A percentile compares a stretch with the other conserved stretches of the same genome.
Conservation (phyloP, 2,888 invertebrate species). For the Philonicus albiceps region DNA sequence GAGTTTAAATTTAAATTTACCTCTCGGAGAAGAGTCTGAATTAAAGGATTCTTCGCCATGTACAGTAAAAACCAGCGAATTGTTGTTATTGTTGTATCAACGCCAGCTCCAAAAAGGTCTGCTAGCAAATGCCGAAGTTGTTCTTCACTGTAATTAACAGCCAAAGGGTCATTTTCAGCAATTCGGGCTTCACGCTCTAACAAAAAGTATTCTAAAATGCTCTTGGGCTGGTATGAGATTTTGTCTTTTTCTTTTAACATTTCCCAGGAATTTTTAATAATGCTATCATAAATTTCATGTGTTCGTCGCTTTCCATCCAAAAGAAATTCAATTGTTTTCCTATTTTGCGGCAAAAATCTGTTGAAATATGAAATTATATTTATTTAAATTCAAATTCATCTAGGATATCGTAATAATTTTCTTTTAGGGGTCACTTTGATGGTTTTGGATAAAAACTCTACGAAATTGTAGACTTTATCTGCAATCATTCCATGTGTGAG, state of each 20-base stretch:
- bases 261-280: constrained; percentile 65
- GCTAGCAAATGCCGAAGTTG: constrained; percentile 80
- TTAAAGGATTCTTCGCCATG: constrained; percentile 73
- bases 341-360: constrained; percentile 66
- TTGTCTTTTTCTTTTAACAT: constrained; percentile 28
- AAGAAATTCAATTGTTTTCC: constrained; percentile 71
- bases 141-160: constrained; percentile 68
- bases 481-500: no score
- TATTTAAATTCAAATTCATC: no score
- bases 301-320: constrained; percentile 76
- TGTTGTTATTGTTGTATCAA: constrained; percentile 83
- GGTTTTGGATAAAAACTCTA: no score
- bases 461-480: no score
- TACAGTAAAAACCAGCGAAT: constrained; percentile 83
- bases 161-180: constrained; percentile 61
- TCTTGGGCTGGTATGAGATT: constrained; percentile 49
- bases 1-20: background rate
- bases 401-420: no score
- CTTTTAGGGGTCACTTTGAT: no score
- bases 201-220: constrained; percentile 73
- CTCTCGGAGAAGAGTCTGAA: constrained; percentile 65
- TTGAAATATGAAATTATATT: background rate
- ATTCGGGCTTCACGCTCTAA: constrained; percentile 67
- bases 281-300: constrained; percentile 74
- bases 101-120: constrained; percentile 85